Evolutionary conservation across 2,797 vertebrate genomes (phyloP).

Genomic region (Acanthurus leucopareius): DNA sequence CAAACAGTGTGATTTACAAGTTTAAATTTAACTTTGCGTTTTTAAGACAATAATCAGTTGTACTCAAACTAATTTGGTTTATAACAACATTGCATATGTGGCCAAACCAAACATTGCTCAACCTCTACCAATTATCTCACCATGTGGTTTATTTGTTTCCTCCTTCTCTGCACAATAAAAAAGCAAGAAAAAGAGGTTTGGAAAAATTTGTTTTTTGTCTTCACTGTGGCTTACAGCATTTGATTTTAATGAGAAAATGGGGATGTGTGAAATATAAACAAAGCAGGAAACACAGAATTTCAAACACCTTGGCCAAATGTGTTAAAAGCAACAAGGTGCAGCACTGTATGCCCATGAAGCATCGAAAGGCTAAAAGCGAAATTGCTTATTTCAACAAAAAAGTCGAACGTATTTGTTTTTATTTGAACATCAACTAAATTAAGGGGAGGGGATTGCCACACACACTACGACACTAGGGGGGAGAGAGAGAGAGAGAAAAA

Average conservation of each 20-base stretch:
- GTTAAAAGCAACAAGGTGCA: slow-evolving; percentile 61
- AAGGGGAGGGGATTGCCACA: slow-evolving; percentile 74
- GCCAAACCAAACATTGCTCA: slow-evolving; percentile 42
- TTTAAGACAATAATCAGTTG: background rate
- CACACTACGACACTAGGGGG: slow-evolving; percentile 50
- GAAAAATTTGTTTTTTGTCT: slow-evolving; percentile 55
- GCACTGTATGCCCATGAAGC: slow-evolving; percentile 44
- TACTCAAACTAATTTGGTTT: slow-evolving; percentile 24
- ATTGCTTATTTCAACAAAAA: slow-evolving; percentile 76
- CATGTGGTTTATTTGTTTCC: slow-evolving; percentile 62
- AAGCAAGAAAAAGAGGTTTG: slow-evolving; percentile 61
- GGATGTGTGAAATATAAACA: slow-evolving; percentile 72
- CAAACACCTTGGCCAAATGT: slow-evolving; percentile 64
- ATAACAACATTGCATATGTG: slow-evolving; percentile 4
- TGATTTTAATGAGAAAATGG: slow-evolving; percentile 83
- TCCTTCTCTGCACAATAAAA: slow-evolving; percentile 48
- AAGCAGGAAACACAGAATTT: slow-evolving; percentile 54
- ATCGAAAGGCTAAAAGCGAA: slow-evolving; percentile 68
- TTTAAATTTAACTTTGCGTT: background rate
- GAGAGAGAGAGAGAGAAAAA: slow-evolving; percentile 14
- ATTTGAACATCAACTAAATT: slow-evolving; percentile 77
- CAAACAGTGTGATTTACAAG: background rate
- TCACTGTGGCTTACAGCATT: slow-evolving; percentile 80
- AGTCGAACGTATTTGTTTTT: slow-evolving; percentile 80
- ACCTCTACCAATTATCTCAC: slow-evolving; percentile 19